Evolutionary conservation across 2,888 invertebrate species (phyloP), one percentile per base, ranked within the genome.

Genomic region (Gortyna flavago): DNA sequence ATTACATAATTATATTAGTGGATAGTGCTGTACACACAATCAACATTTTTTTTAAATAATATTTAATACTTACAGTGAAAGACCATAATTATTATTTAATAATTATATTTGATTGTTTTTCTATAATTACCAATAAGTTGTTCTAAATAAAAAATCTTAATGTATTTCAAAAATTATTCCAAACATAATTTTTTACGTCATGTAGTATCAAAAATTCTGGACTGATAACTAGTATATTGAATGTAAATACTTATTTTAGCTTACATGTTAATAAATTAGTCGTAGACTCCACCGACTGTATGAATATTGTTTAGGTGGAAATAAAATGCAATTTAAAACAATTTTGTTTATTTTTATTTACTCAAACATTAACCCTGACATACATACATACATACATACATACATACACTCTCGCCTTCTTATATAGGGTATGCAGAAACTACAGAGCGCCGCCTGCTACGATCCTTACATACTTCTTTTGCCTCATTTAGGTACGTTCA

Each of bases 301-400:
- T 82, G 89, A 89, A 90, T 89, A 88, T 91, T 91, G 92, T 92
- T 90, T 90, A 91, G 90, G 91, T 87, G 89, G 89, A 90, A 92
- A 91, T 91, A 91, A 93, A 90, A 87, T 85, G 85, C 85, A 89
- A 92, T 91, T 89, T 87, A 81, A 86, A 84, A 85, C 65, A 76
- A 44, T 57, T 77, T 81, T 66, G 78, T 87, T 88, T n/a, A 0
- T 54, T 83, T 88, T 87, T 88, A 82, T 66, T n/a, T 35, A 44
- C 62, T 25, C 18, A 38, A 9, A 29, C 21, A 16, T 13, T n/a
- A 41, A 25, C 13, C 25, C 29, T 48, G 54, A 54, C 54, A 54
- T 11, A 54, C n/a, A 57, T 51, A 21, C 5, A 0, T 44, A 44
- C 35, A n/a, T n/a, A n/a, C 48, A 6, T 48, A 54, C 9, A 57